Base-by-base conservation (phyloP, 2,797 vertebrate species). In the Paguma larvata region DNA sequence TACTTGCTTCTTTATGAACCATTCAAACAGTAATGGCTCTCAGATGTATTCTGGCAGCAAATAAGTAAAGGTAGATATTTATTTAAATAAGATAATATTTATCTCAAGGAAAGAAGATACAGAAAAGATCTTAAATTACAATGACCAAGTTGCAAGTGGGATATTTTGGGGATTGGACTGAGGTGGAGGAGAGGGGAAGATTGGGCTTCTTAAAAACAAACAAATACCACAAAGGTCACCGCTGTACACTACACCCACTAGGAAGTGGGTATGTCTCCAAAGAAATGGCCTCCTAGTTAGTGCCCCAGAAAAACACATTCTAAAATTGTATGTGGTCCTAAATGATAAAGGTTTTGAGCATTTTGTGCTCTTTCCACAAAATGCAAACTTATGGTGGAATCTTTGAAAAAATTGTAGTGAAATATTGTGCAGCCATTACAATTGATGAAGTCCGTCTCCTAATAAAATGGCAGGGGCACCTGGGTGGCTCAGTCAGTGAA, bases 71-170 rank as follows among this genome's bases (percentile, higher is more conserved):
- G 38, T 38, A 68, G 34, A 18, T 30, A 44, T n/a, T 83, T 77
- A 75, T 65, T 70, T 94, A 73, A 87, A 72, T 86, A 87, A 53
- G 41, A 82, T 44, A 85, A 56, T n/a, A 34, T 83, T 84, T 72
- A 78, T 51, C 59, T 18, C 14, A 51, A 89, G 34, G 46, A 94
- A 89, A 59, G 30, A 89, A 87, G 34, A 68, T 73, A 68, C 63
- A 51, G 30, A 80, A 46, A 88, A 7, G 0, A 86, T 21, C 18
- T 18, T 79, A 95, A 87, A 62, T 83, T 25, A 88, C 12, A 75
- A 44, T 25, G 23, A 78, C 27, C 23, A 46, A 30, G 16, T 5
- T 67, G 27, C 53, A 3, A 70, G 56, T 63, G 12, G 6, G 30
- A 13, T 51, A 62, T 67, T 85, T 72, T 32, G 38, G 25, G 15